Evolutionary conservation across 2,888 invertebrate genomes (phyloP), one percentile per base, ranked within the genome.

Genomic region (Platycheirus albimanus): DNA sequence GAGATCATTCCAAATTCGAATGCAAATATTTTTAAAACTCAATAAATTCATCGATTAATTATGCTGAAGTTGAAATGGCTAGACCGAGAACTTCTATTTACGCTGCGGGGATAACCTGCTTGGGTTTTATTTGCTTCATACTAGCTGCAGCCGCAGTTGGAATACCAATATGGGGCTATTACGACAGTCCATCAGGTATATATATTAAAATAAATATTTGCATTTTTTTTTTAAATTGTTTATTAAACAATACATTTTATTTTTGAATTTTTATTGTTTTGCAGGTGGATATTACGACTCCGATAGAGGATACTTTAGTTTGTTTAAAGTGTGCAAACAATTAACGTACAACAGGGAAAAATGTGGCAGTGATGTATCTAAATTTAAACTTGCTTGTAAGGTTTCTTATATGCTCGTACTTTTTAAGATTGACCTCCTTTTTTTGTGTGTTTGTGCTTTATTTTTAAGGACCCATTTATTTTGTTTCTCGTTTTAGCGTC

Each of bases 81-180:
- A 90, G 89, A 88, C 90, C 90, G 87, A 89, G 85, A 86, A 88
- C 87, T 86, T 87, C 90, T 87, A 88, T 91, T 78, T 91, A 90
- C 87, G 90, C 90, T 88, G 90, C 91, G 87, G 90, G 90, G 86
- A 88, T 91, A 89, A 91, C 91, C 86, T 89, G 89, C 86, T 85
- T 90, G 84, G 95, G 95, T 88, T 95, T 96, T 90, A 92, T 95
- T 86, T 95, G 95, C 89, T 95, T 96, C 89, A 94, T 95, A 83
- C 93, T 97, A 86, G 96, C 96, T 87, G 95, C 96, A 76, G 94
- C 96, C 47, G 95, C 96, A 61, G 94, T 96, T 63, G 96, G 95
- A 85, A 93, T 96, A 87, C 97, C 97, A 54, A 93, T 95, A 87
- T 97, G 97, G 97, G 97, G 96, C 83, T 95, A 96, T 90, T 97